A percentile compares a stretch with the other conserved stretches of the same genome.
These are phyloP conservation scores for Cirrhinus mrigala DNA, from an alignment of 2,797 vertebrate species.

Conservation along the genomic window DNA sequence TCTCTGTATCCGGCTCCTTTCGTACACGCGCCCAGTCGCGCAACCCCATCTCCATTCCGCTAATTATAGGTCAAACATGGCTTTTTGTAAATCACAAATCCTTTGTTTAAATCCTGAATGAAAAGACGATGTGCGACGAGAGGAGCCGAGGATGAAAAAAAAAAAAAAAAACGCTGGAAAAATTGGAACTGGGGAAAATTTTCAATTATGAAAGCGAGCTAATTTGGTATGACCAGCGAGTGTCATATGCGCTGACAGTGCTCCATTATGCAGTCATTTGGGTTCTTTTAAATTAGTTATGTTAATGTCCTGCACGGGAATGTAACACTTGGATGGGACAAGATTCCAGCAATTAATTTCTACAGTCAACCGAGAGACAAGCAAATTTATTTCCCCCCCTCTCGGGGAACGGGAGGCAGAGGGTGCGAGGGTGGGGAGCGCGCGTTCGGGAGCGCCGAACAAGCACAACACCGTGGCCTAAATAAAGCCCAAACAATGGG, in stretches of 20 bases:
- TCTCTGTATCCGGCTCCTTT: constrained; percentile 96
- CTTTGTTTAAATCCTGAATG: constrained; percentile 96
- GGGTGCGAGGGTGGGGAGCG: constrained; percentile 96
- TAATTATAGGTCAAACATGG: constrained; percentile 99
- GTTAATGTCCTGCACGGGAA: constrained; percentile 99
- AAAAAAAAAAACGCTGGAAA: constrained; percentile 78
- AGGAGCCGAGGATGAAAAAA: constrained; percentile 64
- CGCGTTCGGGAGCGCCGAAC: constrained; percentile 98
- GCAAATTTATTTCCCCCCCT: constrained; percentile 99
- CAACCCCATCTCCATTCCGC: constrained; percentile 86
- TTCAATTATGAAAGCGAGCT: constrained; percentile 99
- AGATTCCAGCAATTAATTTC: constrained; percentile 99
- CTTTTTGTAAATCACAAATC: constrained; percentile 98
- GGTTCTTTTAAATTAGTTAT: constrained; percentile 99
- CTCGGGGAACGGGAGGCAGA: constrained; percentile 98
- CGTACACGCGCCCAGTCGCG: constrained; percentile 71
- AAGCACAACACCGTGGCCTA: constrained; percentile 99
- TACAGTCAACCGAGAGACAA: constrained; percentile 99
- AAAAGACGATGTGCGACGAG: constrained; percentile 72
- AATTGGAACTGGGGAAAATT: constrained; percentile 79
- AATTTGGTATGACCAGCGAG: constrained; percentile 99
- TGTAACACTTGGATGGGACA: constrained; percentile 99
- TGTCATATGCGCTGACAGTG: constrained; percentile 98
- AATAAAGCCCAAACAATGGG: constrained; percentile 99
- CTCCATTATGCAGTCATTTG: constrained; percentile 99